Evolutionary conservation across 2,797 vertebrate species (phyloP), one percentile per base, ranked within the genome.

Genomic region (Urosaurus nigricauda): DNA sequence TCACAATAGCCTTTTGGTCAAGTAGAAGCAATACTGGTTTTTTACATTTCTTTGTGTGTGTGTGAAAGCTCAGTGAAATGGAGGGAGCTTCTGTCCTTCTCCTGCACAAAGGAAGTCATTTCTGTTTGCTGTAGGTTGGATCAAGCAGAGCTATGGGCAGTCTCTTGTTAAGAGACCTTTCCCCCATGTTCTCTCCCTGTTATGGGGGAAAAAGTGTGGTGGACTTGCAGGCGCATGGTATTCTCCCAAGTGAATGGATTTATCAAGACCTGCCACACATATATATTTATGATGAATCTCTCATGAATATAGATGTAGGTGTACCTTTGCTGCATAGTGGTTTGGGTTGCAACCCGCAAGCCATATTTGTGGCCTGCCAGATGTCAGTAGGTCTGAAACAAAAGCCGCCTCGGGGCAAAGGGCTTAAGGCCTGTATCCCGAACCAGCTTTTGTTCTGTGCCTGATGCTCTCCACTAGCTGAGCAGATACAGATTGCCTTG

Each of bases 271-370:
- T 26, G 53, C n/a, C 14, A 78, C 68, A 65, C 37, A 2, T 14
- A 43, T 60, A n/a, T 65, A 32, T 51, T 43, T 14, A 19, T n/a
- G 24, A 26, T 14, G 16, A 47, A 40, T 40, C 79, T 63, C 19
- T 70, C 78, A 40, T 79, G 53, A 7, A 24, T 35, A 9, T 58
- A 26, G 37, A 32, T 75, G 37, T 58, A 35, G 74, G 29, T 58
- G 63, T 85, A 75, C 58, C 88, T 89, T 81, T 86, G 78, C 83
- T 85, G 53, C 32, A 75, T 70, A 13, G 82, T 47, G 37, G 2
- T 58, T 35, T 60, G 75, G 53, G 74, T 80, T 37, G 24, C 8
- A 24, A 19, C 65, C 58, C 56, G 21, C 53, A 80, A 85, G 75
- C 58, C 26, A 29, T 60, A 35, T 75, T 29, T 40, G 26, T 71